phyloP scores from a whole-genome alignment of 1,140 invertebrate genomes.

The Leptonema lineaticorne region DNA sequence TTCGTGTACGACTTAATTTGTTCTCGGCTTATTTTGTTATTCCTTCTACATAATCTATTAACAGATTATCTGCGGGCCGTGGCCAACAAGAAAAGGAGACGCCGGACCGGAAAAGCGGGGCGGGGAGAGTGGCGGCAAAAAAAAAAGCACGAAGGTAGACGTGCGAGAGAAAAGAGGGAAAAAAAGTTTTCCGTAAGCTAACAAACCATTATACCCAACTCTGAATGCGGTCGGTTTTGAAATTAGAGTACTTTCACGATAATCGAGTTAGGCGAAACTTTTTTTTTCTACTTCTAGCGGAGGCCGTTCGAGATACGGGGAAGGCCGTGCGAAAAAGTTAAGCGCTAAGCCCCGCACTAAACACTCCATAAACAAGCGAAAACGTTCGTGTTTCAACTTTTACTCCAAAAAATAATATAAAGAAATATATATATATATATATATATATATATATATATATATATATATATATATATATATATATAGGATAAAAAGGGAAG shows the following conservation, averaged over 20 bases:
- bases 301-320: background rate
- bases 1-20: background rate
- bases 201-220: constrained; percentile 18
- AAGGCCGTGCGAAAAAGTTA: constrained; percentile 7
- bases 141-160: too few relatives aligned
- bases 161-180: background rate
- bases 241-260: constrained; percentile 19
- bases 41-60: constrained; percentile 15
- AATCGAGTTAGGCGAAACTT: constrained; percentile 18
- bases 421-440: too few relatives aligned
- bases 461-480: too few relatives aligned
- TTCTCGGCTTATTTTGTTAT: constrained; percentile 13
- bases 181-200: constrained; percentile 14
- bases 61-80: constrained; percentile 15
- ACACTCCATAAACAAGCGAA: constrained; percentile 19
- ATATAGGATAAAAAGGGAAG: constrained; percentile 13
- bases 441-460: too few relatives aligned
- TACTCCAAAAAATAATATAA: too few relatives aligned
- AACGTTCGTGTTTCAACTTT: constrained; percentile 19
- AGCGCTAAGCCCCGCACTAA: constrained; percentile 18
- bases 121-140: too few relatives aligned
- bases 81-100: too few relatives aligned
- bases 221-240: constrained; percentile 13
- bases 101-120: too few relatives aligned
- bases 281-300: background rate